Evolutionary conservation across 2,888 invertebrate genomes (phyloP).

Genomic region (Elysia crispata): DNA sequence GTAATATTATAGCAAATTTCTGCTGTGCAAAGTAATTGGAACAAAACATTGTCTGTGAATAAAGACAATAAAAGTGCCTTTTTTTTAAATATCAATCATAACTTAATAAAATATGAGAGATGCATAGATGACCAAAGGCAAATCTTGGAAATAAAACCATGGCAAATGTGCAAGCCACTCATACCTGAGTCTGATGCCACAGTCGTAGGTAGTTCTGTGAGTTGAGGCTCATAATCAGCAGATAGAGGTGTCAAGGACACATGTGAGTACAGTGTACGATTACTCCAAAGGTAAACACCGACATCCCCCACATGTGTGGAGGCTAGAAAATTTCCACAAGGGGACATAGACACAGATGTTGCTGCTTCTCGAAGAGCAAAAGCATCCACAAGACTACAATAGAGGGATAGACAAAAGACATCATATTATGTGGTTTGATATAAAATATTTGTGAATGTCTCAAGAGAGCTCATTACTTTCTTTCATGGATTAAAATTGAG

Average conservation of each 20-base stretch:
- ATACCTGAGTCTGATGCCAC: slow-evolving; percentile 56
- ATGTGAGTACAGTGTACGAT: slow-evolving; percentile 89
- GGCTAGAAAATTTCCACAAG: slow-evolving; percentile 92
- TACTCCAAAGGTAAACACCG: slow-evolving; percentile 96
- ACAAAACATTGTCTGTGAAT: too few species aligned
- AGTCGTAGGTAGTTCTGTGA: slow-evolving; percentile 69
- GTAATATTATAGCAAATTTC: too few species aligned
- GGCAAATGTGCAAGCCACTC: neutral
- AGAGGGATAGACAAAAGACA: neutral
- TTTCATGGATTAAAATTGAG: too few species aligned
- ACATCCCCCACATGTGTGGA: slow-evolving; percentile 92
- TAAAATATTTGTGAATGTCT: too few species aligned
- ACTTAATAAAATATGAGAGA: too few species aligned
- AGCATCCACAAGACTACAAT: slow-evolving; percentile 79
- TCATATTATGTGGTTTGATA: too few species aligned
- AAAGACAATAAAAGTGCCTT: too few species aligned
- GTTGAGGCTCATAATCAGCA: slow-evolving; percentile 75
- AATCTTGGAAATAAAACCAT: too few species aligned
- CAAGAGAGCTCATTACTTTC: too few species aligned
- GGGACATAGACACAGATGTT: slow-evolving; percentile 91
- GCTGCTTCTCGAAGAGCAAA: slow-evolving; percentile 86
- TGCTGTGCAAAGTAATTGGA: too few species aligned
- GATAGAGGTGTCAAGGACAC: slow-evolving; percentile 84
- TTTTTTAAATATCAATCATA: too few species aligned
- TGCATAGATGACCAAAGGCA: too few species aligned